Evolutionary conservation across 2,888 invertebrate species (phyloP), one percentile per base, ranked within the genome.

Genomic region (Allygus modestus): DNA sequence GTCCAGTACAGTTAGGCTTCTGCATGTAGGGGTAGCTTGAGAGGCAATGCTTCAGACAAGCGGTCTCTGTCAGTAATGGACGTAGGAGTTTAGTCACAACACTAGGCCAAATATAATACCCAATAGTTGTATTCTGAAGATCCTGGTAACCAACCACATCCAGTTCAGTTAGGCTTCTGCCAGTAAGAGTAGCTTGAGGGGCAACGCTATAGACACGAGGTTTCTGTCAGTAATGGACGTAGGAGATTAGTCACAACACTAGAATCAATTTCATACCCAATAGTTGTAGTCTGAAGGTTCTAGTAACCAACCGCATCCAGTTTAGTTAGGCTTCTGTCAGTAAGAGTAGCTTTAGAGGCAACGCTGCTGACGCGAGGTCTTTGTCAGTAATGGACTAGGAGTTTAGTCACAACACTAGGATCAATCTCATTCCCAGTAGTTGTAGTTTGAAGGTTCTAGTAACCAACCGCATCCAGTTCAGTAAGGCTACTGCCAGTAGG

Each of bases 401-500:
- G 43, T 43, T 46, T 77, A 77, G 75, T 77, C 75, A 77, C 75
- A 77, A 77, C 75, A 77, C 75, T 46, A 77, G 46, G 75, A 77
- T 77, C 75, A 77, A 77, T 77, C 46, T 46, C 46, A 46, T 17
- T 7, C 12, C 46, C 12, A 46, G 2, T 9, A 12, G 12, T 2
- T 46, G n/a, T 12, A 46, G 12, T 46, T 58, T 4, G 37, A 9
- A 20, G 58, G 23, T 23, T 23, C n/a, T n/a, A n/a, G n/a, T n/a
- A n/a, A 58, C 58, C 58, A 58, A 58, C 23, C 23, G 20, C 23
- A 58, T 58, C 58, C 58, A 58, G 58, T 58, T 58, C 58, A 58
- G 58, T 58, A 4, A 23, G 58, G 58, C 23, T 58, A 1, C 20
- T 20, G 23, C 12, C 58, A 58, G 58, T 58, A 9, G 37, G 9